These are phyloP conservation scores for Podargus strigoides DNA, from an alignment of 2,797 vertebrate species.

Conservation along the genomic window DNA sequence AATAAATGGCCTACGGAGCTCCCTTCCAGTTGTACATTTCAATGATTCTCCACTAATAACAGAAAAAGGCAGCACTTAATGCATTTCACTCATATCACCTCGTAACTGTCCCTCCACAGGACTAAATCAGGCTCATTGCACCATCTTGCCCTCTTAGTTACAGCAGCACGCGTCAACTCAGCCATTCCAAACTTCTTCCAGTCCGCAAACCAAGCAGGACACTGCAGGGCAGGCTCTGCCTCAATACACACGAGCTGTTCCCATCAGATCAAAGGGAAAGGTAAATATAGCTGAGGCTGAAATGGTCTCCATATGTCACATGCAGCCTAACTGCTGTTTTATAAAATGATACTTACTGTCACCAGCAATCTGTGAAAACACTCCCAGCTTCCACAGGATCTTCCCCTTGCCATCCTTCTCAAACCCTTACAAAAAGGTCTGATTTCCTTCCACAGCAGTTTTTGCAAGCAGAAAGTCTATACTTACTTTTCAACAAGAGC, in stretches of 20 bases:
- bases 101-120: not conserved
- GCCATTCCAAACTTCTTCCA: not conserved
- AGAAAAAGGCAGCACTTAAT: slow-evolving; percentile 13
- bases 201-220: not conserved
- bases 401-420: not conserved
- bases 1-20: slow-evolving; percentile 21
- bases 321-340: slow-evolving; percentile 3
- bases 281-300: slow-evolving; percentile 36
- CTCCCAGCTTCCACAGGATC: not conserved
- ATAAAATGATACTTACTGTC: slow-evolving; percentile 20
- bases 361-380: slow-evolving; percentile 35
- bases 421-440: not conserved
- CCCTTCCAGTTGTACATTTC: slow-evolving; percentile 40
- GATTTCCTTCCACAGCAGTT: not conserved
- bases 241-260: not conserved
- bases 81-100: slow-evolving; percentile 21
- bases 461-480: not conserved
- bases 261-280: slow-evolving; percentile 41
- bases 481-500: not conserved
- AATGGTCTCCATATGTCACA: slow-evolving; percentile 44
- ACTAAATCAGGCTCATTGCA: not conserved
- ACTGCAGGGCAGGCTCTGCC: not conserved
- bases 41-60: slow-evolving; percentile 31
- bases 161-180: not conserved
- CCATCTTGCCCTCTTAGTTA: not conserved